phyloP scores from a whole-genome alignment of 2,888 invertebrate genomes.

The Drosophila merina region DNA sequence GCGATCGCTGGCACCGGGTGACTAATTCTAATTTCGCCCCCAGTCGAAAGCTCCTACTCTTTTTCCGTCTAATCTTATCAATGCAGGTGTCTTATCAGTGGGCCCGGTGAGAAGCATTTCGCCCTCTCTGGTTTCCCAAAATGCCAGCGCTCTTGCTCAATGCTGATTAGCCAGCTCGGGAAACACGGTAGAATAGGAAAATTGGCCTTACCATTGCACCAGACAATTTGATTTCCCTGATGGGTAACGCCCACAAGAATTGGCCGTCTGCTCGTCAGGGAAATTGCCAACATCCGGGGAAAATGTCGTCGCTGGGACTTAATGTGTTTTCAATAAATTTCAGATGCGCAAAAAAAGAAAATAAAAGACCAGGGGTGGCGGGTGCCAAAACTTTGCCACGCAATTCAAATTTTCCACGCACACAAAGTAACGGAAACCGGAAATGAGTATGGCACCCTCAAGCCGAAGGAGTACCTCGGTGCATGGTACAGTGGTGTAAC shows the following conservation, averaged over 20 bases:
- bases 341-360: conserved; percentile 52
- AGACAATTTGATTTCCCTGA: conserved; percentile 73
- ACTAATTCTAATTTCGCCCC: conserved; percentile 52
- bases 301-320: conserved; percentile 49
- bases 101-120: conserved; percentile 1
- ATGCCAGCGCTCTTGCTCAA: conserved; percentile 3
- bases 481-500: conserved; percentile 14
- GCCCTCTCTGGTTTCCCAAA: background rate
- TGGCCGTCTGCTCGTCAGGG: conserved; percentile 42
- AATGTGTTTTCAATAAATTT: conserved; percentile 78
- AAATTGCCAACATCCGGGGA: conserved; percentile 74
- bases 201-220: conserved; percentile 54
- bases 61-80: conserved; percentile 32
- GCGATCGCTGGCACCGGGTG: conserved; percentile 43
- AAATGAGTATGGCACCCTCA: conserved; percentile 79
- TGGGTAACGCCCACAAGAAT: conserved; percentile 59
- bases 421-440: conserved; percentile 81
- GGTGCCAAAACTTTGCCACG: conserved; percentile 59
- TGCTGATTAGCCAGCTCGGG: conserved; percentile 60
- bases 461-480: conserved; percentile 22
- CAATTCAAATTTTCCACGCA: conserved; percentile 78
- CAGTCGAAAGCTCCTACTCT: conserved; percentile 51
- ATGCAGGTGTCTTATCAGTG: conserved; percentile 56
- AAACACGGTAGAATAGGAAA: conserved; percentile 68
- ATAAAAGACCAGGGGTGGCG: conserved; percentile 1